These are phyloP conservation scores for Leiothrix lutea DNA, from an alignment of 2,113 vertebrate genomes.

Conservation along the genomic window DNA sequence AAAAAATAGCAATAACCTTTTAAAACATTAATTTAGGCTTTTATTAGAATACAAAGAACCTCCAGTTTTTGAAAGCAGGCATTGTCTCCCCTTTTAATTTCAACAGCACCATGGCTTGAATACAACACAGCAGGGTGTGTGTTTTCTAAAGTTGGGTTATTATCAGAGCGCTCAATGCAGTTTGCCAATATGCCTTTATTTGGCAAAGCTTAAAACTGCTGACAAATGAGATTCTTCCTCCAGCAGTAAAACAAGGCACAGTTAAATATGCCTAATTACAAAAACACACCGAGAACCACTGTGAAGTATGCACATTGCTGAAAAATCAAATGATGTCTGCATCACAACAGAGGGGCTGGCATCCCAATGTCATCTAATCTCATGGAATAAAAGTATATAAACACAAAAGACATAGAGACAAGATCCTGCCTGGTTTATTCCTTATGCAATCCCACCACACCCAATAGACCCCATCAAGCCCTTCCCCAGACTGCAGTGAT, in stretches of 20 bases:
- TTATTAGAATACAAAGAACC: slow-evolving; percentile 78
- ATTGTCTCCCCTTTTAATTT: slow-evolving; percentile 77
- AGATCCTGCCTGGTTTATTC: not conserved
- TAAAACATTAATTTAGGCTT: slow-evolving; percentile 82
- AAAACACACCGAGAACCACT: slow-evolving; percentile 54
- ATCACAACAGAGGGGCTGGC: not conserved
- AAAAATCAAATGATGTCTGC: slow-evolving; percentile 30
- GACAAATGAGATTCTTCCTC: slow-evolving; percentile 82
- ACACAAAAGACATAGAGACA: not conserved
- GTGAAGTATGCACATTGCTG: not conserved
- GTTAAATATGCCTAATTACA: slow-evolving; percentile 77
- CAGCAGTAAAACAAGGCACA: slow-evolving; percentile 67
- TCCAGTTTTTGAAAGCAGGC: slow-evolving; percentile 75
- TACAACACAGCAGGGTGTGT: slow-evolving; percentile 79
- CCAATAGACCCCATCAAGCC: not conserved
- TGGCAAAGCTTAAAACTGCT: slow-evolving; percentile 81
- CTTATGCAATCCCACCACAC: not conserved
- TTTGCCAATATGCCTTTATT: slow-evolving; percentile 84
- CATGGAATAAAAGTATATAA: not conserved
- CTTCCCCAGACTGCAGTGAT: not conserved
- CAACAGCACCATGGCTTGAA: slow-evolving; percentile 73
- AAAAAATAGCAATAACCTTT: slow-evolving; percentile 84
- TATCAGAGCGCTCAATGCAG: slow-evolving; percentile 73
- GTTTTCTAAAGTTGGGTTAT: slow-evolving; percentile 78
- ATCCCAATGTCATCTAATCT: not conserved